phyloP scores from a whole-genome alignment of 2,113 vertebrate species.

The Eudyptes chrysolophus region DNA sequence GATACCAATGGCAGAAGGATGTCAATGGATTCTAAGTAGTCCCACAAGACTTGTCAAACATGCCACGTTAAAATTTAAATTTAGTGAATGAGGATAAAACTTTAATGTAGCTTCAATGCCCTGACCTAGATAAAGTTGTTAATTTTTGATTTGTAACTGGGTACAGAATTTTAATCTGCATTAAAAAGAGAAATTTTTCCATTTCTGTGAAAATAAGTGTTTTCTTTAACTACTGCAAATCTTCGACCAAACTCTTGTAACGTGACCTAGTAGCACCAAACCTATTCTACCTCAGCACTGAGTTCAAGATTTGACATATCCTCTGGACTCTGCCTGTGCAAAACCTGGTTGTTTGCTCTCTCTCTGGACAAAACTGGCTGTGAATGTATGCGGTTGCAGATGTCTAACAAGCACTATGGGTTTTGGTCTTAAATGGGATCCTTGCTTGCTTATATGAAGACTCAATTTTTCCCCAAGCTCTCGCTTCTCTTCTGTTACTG shows the following conservation, averaged over 20 bases:
- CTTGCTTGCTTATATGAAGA: neutral
- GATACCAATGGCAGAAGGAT: slow-evolving; percentile 50
- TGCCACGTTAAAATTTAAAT: slow-evolving; percentile 52
- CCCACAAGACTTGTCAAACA: slow-evolving; percentile 47
- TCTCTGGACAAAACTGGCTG: neutral
- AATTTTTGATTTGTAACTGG: slow-evolving; percentile 56
- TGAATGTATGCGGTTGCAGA: neutral
- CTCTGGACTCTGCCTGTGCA: neutral
- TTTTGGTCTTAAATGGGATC: neutral
- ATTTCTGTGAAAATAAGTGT: neutral
- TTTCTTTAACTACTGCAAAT: neutral
- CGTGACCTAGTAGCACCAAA: neutral
- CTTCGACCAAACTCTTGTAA: neutral
- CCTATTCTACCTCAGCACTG: neutral
- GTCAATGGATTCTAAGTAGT: slow-evolving; percentile 33
- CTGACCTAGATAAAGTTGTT: slow-evolving; percentile 64
- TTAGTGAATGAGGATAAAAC: slow-evolving; percentile 40
- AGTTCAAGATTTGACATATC: neutral
- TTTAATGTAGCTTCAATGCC: slow-evolving; percentile 46
- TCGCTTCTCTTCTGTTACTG: neutral
- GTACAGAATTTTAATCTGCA: slow-evolving; percentile 24
- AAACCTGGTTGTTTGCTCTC: neutral
- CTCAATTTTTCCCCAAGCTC: neutral
- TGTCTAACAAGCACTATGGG: neutral
- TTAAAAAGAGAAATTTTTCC: neutral